Percentiles rank a stretch among this genome's conserved stretches.
Conservation (phyloP, 2,888 invertebrate species). For the Pammene aurita region DNA sequence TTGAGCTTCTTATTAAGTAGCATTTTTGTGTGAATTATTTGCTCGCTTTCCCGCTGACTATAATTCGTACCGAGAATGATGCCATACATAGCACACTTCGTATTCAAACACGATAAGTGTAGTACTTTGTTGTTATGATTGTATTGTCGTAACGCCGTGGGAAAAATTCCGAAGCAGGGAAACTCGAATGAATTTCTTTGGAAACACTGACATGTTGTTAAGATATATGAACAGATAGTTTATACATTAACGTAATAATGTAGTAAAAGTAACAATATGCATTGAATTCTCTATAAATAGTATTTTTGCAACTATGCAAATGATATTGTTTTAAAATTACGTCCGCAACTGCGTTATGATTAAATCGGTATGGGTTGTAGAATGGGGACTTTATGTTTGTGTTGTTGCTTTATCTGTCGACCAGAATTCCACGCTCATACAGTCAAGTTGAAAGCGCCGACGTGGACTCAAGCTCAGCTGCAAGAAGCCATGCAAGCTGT, state of each 20-base stretch:
- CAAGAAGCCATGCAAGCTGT: constrained; percentile 90
- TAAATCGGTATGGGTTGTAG: constrained; percentile 48
- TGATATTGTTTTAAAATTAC: constrained; percentile 7
- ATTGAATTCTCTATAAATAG: constrained; percentile 3
- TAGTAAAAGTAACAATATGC: constrained; percentile 27
- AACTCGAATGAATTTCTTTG: constrained; percentile 41
- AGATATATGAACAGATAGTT: constrained; percentile 27
- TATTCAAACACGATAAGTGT: constrained; percentile 51
- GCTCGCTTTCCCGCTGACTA: constrained; percentile 43
- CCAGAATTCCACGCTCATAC: constrained; percentile 83
- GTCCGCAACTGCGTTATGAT: neutral
- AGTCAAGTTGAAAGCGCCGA: constrained; percentile 88
- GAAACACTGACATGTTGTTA: constrained; percentile 28
- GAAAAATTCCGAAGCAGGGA: constrained; percentile 48
- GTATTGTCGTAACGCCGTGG: constrained; percentile 50
- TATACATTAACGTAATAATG: constrained; percentile 19
- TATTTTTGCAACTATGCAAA: constrained; percentile 12
- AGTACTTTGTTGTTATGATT: constrained; percentile 45
- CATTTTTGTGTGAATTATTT: constrained; percentile 31
- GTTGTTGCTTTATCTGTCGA: constrained; percentile 62
- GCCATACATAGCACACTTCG: constrained; percentile 52
- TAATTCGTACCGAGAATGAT: constrained; percentile 53
- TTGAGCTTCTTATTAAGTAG: neutral
- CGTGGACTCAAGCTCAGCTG: constrained; percentile 89
- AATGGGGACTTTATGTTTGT: constrained; percentile 46